Evolutionary conservation across 1,140 invertebrate genomes (phyloP), one percentile per base, ranked within the genome.

Genomic region (Tetragonula clypearis): DNA sequence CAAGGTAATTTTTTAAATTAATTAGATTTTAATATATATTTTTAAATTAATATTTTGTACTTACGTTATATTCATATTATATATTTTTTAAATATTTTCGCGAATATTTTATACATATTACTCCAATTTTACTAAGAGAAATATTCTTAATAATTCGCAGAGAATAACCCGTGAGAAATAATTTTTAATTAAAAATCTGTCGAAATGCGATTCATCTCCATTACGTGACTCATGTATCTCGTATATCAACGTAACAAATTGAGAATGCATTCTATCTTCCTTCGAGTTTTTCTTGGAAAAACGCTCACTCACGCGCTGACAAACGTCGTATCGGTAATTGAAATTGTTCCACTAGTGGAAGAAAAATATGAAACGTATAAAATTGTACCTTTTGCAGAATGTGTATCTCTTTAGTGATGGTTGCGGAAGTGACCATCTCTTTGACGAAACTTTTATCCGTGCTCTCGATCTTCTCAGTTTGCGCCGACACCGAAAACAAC

Each of bases 381-480:
- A 17, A 35, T 12, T 21, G 17, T 3, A 94, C 94, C 92, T 94
- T 93, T 83, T 94, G 84, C 14, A 92, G 85, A 68, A 94, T 93
- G n/a, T 91, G 92, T 86, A 94, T 92, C 62, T 94, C 92, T 80
- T 94, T 92, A 0, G 87, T 93, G 1, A 86, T 91, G 21, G 92
- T 58, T n/a, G 93, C 90, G 5, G 93, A 93, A 12, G 92, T 94
- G 12, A 94, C 55, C 0, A 90, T 94, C 86, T 94, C 90, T 26
- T 93, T 71, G 12, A 94, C 73, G 56, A 92, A 60, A 79, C 88
- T 86, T 41, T 91, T 80, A 17, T 92, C 88, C 0, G 84, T 88
- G 3, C 35, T 55, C 26, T 93, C 82, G 9, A 83, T 71, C 21
- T 75, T 83, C 8, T 90, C 92, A 0, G 93, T 93, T 53, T 94